Base-by-base conservation (phyloP, 2,797 vertebrate species). In the Melanotaenia trifasciata region DNA sequence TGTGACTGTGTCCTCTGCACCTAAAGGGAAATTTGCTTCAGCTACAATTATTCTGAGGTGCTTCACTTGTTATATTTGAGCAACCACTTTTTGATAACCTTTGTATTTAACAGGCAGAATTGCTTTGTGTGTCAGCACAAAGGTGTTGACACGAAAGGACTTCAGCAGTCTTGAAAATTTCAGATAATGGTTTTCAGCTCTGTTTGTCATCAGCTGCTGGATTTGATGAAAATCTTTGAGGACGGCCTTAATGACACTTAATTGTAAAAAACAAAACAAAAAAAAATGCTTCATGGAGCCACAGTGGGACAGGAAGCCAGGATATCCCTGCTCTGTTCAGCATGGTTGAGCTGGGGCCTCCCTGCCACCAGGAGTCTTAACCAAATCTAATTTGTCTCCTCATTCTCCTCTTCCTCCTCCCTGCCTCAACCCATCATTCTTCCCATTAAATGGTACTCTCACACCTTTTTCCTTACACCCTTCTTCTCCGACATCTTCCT, bases 321-420 rank as follows among this genome's bases (percentile, higher is more conserved):
- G 90, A 90, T 66, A 81, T 90, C 80, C 83, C 72, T 86, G 90
- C 87, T 89, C 87, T 87, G 84, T 87, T 87, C 74, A 87, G 74
- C 77, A 91, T 88, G 88, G 87, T 93, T 94, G 84, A 87, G 82
- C 87, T 24, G 64, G 74, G 67, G 84, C 70, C 71, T 43, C 64
- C 81, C 78, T 76, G 40, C 86, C 76, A 85, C 64, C 65, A 74
- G 72, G 58, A 84, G 78, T 91, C 76, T 92, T 93, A 92, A 93
- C 87, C 87, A 72, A 51, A 94, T 95, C 95, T 96, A 92, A 93
- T 96, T 95, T 95, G 93, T 90, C 94, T 90, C 86, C 89, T 94
- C 87, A 81, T 88, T 90, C 84, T 89, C 85, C 81, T 87, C 70
- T 68, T 79, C 84, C 80, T 86, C 67, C 80, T 88, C 80, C 80